Evolutionary conservation across 2,113 vertebrate genomes (phyloP), one percentile per base, ranked within the genome.

Genomic region (Dipodomys stephensi): DNA sequence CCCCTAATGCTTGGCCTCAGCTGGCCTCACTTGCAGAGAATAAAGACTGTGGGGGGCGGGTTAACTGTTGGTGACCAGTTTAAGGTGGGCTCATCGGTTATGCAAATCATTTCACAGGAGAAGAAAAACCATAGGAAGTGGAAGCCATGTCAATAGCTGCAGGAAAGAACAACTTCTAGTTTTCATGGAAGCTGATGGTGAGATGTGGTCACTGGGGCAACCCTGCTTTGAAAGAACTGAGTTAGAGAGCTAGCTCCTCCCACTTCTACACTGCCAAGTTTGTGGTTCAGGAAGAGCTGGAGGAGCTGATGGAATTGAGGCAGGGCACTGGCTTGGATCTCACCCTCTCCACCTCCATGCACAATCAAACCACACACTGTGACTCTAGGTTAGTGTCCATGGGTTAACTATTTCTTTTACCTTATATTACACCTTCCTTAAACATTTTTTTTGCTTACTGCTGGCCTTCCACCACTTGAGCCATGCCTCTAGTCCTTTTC

Each of bases 131-230:
- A n/a, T n/a, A n/a, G 11, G 53, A 57, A 57, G 53, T 13, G 71
- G 28, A 65, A 69, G 27, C 53, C 81, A 39, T 10, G 11, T 57
- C 12, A 77, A 46, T 12, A 53, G 32, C 79, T 65, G 79, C 57
- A 85, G 81, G n/a, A 83, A 93, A 64, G 28, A 89, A 69, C 30
- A 86, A n/a, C 62, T 87, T 87, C 49, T 80, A 89, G 71, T 82
- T 62, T 68, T 83, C 39, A 72, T 22, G 64, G 35, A 90, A 85
- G n/a, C 19, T 92, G 69, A 81, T 78, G 85, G 76, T 72, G 64
- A 86, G 87, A 71, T 72, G 64, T 85, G 79, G 93, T 90, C 79
- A 82, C 81, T 83, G 7, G 76, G 83, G 87, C 91, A 88, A 82
- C 2, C 18, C 7, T 44, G n/a, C 76, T 67, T 72, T 64, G 32